These are phyloP conservation scores for Notothenia coriiceps DNA, from an alignment of 2,113 vertebrate species.

Conservation along the genomic window DNA sequence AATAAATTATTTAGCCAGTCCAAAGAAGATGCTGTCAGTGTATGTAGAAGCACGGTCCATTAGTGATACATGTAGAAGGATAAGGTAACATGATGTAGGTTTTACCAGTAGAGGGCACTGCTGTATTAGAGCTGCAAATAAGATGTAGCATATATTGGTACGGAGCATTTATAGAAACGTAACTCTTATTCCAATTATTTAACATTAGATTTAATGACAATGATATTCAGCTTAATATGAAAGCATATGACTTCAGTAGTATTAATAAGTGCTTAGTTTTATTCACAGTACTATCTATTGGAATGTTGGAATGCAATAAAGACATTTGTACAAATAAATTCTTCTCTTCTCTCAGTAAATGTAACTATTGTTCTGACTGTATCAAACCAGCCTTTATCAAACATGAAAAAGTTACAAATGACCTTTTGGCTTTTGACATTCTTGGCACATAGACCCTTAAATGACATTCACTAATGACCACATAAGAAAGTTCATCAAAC, in stretches of 20 bases:
- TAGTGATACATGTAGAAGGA: neutral
- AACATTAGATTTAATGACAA: conserved; percentile 27
- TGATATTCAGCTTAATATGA: conserved; percentile 30
- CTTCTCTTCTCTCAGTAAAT: conserved; percentile 40
- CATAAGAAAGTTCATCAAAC: conserved; percentile 51
- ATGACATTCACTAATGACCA: conserved; percentile 53
- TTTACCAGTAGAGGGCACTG: conserved; percentile 69
- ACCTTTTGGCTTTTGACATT: conserved; percentile 74
- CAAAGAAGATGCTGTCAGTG: conserved; percentile 34
- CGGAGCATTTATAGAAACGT: conserved; percentile 15
- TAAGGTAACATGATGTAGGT: conserved; percentile 10
- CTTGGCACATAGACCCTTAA: conserved; percentile 77
- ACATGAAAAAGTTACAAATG: conserved; percentile 79
- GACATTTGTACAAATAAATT: conserved; percentile 75
- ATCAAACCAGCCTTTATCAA: conserved; percentile 68
- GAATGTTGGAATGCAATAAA: conserved; percentile 72
- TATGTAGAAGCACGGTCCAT: conserved; percentile 30
- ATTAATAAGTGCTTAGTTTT: conserved; percentile 68
- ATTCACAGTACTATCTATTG: conserved; percentile 74
- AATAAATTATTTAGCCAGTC: conserved; percentile 69
- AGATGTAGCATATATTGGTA: conserved; percentile 19
- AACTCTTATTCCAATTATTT: conserved; percentile 10
- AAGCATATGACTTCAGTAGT: conserved; percentile 73
- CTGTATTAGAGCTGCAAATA: conserved; percentile 34
- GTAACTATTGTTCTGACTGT: conserved; percentile 31